Evolutionary conservation across 2,888 invertebrate species (phyloP).

Genomic region (Ochropacha duplaris): DNA sequence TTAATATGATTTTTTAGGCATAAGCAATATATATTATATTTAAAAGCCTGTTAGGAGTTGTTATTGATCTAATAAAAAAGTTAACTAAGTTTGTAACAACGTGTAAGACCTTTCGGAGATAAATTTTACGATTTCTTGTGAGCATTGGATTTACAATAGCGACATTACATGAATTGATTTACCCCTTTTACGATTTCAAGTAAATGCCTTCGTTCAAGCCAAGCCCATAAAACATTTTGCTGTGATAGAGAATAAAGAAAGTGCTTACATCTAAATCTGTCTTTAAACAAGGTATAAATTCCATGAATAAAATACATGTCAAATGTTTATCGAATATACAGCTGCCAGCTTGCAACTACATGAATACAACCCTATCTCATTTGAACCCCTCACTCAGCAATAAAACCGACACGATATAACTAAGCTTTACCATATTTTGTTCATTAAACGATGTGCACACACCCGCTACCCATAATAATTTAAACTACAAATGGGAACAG

Average conservation of each 20-base stretch:
- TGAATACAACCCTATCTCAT: slow-evolving; percentile 28
- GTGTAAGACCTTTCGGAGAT: not conserved
- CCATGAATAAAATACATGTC: not conserved
- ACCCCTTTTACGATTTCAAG: slow-evolving; percentile 36
- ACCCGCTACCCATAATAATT: too few relatives aligned
- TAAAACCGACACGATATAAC: too few relatives aligned
- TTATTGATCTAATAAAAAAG: not conserved
- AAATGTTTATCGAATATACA: not conserved
- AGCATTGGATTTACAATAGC: slow-evolving; percentile 26
- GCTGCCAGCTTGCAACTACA: not conserved
- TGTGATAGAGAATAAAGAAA: not conserved
- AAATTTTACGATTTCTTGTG: slow-evolving; percentile 1
- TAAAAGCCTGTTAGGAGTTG: not conserved
- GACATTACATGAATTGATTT: slow-evolving; percentile 31
- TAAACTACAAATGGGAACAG: too few relatives aligned
- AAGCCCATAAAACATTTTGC: slow-evolving; percentile 25
- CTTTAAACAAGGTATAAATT: not conserved
- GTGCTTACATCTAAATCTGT: too few relatives aligned
- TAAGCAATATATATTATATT: too few relatives aligned
- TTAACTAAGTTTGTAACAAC: not conserved
- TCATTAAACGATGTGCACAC: too few relatives aligned
- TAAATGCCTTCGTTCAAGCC: slow-evolving; percentile 32
- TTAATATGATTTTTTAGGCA: too few relatives aligned
- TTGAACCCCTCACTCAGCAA: slow-evolving; percentile 55
- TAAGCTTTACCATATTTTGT: too few relatives aligned